Conservation (phyloP, 2,113 vertebrate genomes). For the Scortum barcoo region DNA sequence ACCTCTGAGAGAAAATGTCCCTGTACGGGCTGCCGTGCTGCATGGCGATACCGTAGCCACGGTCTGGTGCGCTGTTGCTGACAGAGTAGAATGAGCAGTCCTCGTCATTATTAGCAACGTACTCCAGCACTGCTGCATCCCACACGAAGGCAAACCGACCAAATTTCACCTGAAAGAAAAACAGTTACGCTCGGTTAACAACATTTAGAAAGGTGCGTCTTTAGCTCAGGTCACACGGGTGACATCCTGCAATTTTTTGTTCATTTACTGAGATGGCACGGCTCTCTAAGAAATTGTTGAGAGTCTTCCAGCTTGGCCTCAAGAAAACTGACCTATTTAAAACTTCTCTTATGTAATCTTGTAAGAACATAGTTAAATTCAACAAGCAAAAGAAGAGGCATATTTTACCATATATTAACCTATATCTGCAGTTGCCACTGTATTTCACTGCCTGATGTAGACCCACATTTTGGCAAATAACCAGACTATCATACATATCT, state of each 20-base stretch:
- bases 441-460: background rate
- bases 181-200: conserved; percentile 12
- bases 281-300: background rate
- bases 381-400: background rate
- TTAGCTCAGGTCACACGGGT: background rate
- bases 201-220: conserved; percentile 21
- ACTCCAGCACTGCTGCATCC: conserved; percentile 97
- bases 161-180: conserved; percentile 89
- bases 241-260: background rate
- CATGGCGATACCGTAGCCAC: conserved; percentile 97
- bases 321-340: conserved; percentile 7
- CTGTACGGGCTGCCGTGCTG: conserved; percentile 98
- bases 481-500: background rate
- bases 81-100: conserved; percentile 97
- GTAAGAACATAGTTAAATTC: background rate
- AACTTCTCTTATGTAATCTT: background rate
- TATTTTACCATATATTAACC: background rate
- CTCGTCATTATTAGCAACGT: conserved; percentile 95
- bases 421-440: background rate
- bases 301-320: background rate
- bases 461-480: background rate
- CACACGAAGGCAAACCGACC: conserved; percentile 98
- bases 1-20: conserved; percentile 98
- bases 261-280: conserved; percentile 9
- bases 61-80: conserved; percentile 90